Percentiles rank a stretch among this genome's conserved stretches.
These are phyloP conservation scores for Deilephila porcellus DNA, from an alignment of 2,888 invertebrate species.

Conservation along the genomic window DNA sequence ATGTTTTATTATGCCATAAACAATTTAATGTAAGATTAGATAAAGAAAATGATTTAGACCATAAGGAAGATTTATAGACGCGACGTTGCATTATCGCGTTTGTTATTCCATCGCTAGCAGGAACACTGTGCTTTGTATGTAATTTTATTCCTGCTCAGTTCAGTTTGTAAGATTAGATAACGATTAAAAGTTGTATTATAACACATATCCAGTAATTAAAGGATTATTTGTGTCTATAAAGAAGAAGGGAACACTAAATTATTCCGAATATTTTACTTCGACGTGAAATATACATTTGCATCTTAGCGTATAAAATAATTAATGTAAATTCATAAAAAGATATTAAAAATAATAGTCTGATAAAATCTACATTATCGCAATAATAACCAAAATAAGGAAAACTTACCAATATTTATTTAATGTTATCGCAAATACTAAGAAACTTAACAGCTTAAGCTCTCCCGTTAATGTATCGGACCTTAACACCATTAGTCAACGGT, in stretches of 20 bases:
- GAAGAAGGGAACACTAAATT: background rate
- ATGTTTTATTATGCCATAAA: constrained; percentile 56
- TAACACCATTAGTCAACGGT: constrained; percentile 41
- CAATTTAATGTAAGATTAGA: constrained; percentile 52
- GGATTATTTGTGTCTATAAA: background rate
- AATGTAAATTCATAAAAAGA: background rate
- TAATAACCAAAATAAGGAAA: background rate
- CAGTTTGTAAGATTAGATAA: background rate
- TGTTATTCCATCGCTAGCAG: background rate
- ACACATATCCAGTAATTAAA: background rate
- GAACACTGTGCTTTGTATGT: background rate
- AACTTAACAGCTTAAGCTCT: background rate
- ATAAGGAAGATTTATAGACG: constrained; percentile 50
- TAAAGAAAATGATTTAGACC: constrained; percentile 52
- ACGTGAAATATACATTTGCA: background rate
- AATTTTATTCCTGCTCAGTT: background rate
- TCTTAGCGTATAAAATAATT: background rate
- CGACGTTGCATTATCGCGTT: constrained; percentile 39
- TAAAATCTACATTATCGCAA: background rate
- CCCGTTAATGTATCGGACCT: background rate
- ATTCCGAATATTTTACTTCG: background rate
- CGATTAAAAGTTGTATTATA: background rate
- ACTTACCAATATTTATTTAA: background rate
- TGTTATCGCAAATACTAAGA: background rate
- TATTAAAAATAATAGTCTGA: background rate